These are phyloP conservation scores for Odocoileus hemionus DNA, from an alignment of 2,113 vertebrate genomes.

Conservation along the genomic window DNA sequence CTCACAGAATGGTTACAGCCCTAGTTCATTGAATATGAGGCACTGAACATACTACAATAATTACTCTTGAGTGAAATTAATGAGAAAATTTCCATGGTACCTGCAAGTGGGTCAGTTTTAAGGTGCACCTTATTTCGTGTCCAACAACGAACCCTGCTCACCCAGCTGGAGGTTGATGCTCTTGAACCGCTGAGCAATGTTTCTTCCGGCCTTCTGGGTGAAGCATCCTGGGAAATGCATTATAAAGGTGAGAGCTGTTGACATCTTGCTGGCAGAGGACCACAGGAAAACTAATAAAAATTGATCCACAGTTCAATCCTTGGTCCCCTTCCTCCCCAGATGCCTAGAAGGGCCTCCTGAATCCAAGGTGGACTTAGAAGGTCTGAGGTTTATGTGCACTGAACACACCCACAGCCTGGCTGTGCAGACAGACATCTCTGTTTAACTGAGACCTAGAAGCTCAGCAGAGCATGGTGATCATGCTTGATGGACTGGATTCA, in stretches of 20 bases:
- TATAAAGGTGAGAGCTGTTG: background rate
- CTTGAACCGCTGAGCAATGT: accelerated
- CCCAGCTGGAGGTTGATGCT: too few relatives aligned
- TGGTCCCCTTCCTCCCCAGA: background rate
- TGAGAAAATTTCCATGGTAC: too few relatives aligned
- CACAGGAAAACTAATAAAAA: background rate
- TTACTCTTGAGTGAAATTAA: too few relatives aligned
- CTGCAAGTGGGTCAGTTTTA: background rate
- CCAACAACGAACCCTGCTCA: accelerated
- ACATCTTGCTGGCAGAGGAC: background rate
- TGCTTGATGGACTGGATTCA: background rate
- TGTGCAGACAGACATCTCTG: background rate
- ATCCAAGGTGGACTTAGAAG: background rate
- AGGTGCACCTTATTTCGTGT: accelerated
- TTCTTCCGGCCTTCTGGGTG: too few relatives aligned
- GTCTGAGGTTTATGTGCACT: background rate
- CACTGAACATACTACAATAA: background rate
- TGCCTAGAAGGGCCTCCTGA: background rate
- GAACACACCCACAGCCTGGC: background rate
- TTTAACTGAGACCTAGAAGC: background rate
- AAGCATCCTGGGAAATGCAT: background rate
- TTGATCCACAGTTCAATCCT: background rate
- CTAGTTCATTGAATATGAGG: too few relatives aligned
- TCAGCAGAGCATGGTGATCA: background rate
- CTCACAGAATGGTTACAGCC: too few relatives aligned